Evolutionary conservation across 2,888 invertebrate species (phyloP).

Genomic region (Seira ritae): DNA sequence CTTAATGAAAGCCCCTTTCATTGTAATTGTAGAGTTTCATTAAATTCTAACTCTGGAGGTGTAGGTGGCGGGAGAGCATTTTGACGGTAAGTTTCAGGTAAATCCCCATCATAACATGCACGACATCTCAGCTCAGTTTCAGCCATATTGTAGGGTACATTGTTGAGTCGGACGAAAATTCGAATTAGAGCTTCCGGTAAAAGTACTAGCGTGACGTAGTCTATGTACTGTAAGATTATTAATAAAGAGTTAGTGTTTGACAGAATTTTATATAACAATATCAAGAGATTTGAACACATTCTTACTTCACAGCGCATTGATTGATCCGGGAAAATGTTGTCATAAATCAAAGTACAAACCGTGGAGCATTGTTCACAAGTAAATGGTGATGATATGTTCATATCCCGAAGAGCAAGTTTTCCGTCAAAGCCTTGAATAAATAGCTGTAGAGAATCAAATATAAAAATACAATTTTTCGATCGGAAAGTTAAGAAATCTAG

Average conservation of each 20-base stretch:
- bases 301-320: slow-evolving; percentile 40
- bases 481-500: not conserved
- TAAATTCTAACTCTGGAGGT: slow-evolving; percentile 23
- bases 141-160: slow-evolving; percentile 53
- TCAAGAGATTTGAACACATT: too few relatives aligned
- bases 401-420: slow-evolving; percentile 37
- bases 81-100: not conserved
- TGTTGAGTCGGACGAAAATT: slow-evolving; percentile 64
- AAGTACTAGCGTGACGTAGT: slow-evolving; percentile 65
- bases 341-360: slow-evolving; percentile 47
- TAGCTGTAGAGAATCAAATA: slow-evolving; percentile 41
- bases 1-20: too few relatives aligned
- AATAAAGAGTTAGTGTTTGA: not conserved
- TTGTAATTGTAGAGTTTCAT: too few relatives aligned
- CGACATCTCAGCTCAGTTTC: slow-evolving; percentile 68
- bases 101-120: slow-evolving; percentile 45
- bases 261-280: too few relatives aligned
- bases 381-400: slow-evolving; percentile 61
- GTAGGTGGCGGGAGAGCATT: not conserved
- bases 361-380: slow-evolving; percentile 43
- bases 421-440: slow-evolving; percentile 42
- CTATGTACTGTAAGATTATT: slow-evolving; percentile 55
- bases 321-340: slow-evolving; percentile 56
- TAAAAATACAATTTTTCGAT: not conserved
- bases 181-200: slow-evolving; percentile 68